Evolutionary conservation across 2,113 vertebrate species (phyloP).

Genomic region (Callaeas wilsoni): DNA sequence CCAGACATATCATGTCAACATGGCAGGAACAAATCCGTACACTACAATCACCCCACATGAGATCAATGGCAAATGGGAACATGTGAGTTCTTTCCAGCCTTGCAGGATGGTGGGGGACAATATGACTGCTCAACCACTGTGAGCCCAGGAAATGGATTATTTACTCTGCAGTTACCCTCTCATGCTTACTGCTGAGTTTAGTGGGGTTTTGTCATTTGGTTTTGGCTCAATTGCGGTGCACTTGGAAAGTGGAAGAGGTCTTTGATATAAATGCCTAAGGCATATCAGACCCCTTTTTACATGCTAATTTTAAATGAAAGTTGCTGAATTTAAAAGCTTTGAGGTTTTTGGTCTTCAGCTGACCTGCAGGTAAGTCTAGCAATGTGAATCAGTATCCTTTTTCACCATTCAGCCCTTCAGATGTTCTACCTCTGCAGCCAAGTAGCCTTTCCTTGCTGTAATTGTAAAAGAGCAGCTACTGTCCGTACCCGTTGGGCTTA

Average conservation of each 20-base stretch:
- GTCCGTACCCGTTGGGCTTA: not conserved
- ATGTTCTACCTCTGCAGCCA: not conserved
- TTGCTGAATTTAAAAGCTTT: not conserved
- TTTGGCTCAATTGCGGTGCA: not conserved
- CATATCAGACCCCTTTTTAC: not conserved
- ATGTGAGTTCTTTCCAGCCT: constrained; percentile 74
- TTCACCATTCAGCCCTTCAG: not conserved
- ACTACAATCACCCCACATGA: constrained; percentile 94
- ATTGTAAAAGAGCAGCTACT: not conserved
- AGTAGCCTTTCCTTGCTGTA: not conserved
- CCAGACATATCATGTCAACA: constrained; percentile 97
- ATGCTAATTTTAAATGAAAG: not conserved
- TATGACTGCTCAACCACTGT: not conserved
- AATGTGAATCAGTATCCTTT: not conserved
- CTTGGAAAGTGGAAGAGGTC: not conserved
- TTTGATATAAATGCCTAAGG: not conserved
- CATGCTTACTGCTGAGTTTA: not conserved
- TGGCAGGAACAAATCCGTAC: constrained; percentile 94
- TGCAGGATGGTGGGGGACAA: not conserved
- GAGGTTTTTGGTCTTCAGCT: not conserved
- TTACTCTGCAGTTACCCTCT: not conserved
- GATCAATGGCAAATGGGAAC: constrained; percentile 97
- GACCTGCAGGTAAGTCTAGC: not conserved
- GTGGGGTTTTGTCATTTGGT: not conserved
- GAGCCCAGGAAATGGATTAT: not conserved